phyloP scores from a whole-genome alignment of 2,888 invertebrate species.

The Tenodera sinensis region DNA sequence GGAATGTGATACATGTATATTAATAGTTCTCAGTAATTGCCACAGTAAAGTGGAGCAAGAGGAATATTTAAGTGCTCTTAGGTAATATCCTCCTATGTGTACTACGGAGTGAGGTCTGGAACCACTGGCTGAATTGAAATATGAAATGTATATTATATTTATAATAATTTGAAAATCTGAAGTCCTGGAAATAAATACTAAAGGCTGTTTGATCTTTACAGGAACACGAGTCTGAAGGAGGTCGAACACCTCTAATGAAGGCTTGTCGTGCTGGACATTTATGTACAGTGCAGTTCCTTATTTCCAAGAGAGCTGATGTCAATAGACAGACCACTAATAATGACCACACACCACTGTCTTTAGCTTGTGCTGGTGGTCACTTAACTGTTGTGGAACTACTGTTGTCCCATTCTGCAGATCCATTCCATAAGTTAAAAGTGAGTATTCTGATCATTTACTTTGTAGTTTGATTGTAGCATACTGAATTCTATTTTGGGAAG shows the following conservation, averaged over 20 bases:
- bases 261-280: conserved; percentile 95
- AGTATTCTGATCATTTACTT: background rate
- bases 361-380: conserved; percentile 96
- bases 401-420: conserved; percentile 88
- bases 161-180: too few species aligned
- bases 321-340: conserved; percentile 87
- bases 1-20: too few species aligned
- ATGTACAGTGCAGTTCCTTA: conserved; percentile 93
- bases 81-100: too few species aligned
- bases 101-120: too few species aligned
- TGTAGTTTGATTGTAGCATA: too few species aligned
- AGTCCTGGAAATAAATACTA: background rate
- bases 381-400: conserved; percentile 88
- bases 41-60: too few species aligned
- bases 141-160: too few species aligned
- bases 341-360: conserved; percentile 94
- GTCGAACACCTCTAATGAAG: conserved; percentile 97
- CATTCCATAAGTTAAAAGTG: conserved; percentile 91
- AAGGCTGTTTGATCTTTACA: conserved; percentile 36
- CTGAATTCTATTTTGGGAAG: too few species aligned
- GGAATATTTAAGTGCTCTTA: too few species aligned
- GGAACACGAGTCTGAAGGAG: conserved; percentile 96
- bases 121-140: too few species aligned
- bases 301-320: conserved; percentile 82
- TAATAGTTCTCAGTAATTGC: too few species aligned